Evolutionary conservation across 2,113 vertebrate species (phyloP), one percentile per base, ranked within the genome.

Genomic region (Callopanchax toddi): DNA sequence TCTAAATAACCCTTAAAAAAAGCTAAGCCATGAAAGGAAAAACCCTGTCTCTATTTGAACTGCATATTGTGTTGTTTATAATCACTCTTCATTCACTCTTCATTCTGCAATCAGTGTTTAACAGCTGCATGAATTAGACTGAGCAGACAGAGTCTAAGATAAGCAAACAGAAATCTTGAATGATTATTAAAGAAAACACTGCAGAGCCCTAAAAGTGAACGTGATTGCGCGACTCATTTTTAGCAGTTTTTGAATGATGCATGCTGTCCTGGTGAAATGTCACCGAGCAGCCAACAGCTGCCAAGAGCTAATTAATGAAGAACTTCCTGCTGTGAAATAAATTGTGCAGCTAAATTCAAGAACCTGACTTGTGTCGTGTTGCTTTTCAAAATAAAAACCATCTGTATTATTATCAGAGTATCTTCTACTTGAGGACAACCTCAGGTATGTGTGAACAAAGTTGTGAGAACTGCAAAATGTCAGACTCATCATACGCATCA

Each of bases 81-180:
- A n/a, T n/a, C n/a, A n/a, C n/a, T n/a, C n/a, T n/a, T n/a, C n/a
- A n/a, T n/a, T n/a, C n/a, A n/a, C n/a, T 45, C 36, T n/a, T 23
- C 29, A 59, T 50, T 48, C 21, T 13, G 6, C n/a, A 15, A 37
- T 54, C 42, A 60, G 61, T 59, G 48, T 32, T 26, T 13, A 25
- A 62, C 48, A 68, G 45, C 29, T 71, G 45, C 26, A 45, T 60
- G 25, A 77, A 60, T 70, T 42, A 67, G 67, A 62, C 21, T n/a
- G 58, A 64, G 60, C 21, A 36, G 12, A 46, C 20, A 6, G 16
- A 36, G 69, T 76, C 61, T 61, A 17, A 69, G 56, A 39, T 34
- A 72, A 40, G 59, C 43, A 46, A 72, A 56, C 6, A 3, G 0
- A 45, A 11, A 45, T 50, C 17, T 52, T 20, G 70, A 46, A 59